A percentile compares a stretch with the other conserved stretches of the same genome.
Conservation (phyloP, 1,140 invertebrate genomes). For the Condylostylus longicornis region DNA sequence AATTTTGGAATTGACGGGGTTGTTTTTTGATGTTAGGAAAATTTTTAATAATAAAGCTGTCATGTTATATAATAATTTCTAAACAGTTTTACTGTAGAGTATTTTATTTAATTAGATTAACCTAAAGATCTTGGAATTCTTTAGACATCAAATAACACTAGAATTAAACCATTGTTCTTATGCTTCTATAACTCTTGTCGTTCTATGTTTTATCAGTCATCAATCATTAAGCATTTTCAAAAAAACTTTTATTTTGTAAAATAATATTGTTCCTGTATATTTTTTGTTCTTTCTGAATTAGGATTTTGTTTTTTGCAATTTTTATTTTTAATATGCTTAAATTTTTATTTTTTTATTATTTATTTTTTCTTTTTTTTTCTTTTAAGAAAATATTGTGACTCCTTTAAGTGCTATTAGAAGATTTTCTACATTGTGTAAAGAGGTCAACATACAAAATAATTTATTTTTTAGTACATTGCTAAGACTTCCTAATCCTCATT, state of each 20-base stretch:
- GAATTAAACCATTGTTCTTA: background rate
- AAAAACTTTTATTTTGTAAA: no score
- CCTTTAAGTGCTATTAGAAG: slow-evolving; percentile 24
- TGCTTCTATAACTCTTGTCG: background rate
- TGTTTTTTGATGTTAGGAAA: no score
- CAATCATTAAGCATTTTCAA: no score
- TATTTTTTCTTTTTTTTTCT: slow-evolving; percentile 6
- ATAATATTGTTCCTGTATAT: background rate
- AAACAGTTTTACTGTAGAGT: no score
- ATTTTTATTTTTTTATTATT: slow-evolving; percentile 5
- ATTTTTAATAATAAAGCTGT: no score
- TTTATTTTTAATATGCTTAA: slow-evolving; percentile 8
- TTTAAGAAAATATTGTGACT: slow-evolving; percentile 15
- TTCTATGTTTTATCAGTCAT: background rate
- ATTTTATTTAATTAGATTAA: background rate
- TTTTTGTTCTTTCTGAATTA: background rate
- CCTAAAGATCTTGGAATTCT: background rate
- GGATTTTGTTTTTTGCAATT: slow-evolving; percentile 1
- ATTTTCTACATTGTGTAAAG: slow-evolving; percentile 30
- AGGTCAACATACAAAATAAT: slow-evolving; percentile 24
- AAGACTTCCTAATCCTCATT: no score
- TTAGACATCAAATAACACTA: background rate
- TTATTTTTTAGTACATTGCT: no score
- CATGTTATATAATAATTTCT: no score
- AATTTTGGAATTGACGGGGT: no score